A percentile compares a stretch with the other conserved stretches of the same genome.
Conservation (phyloP, 1,140 invertebrate genomes). For the Pseudomyrmex cubaensis region DNA sequence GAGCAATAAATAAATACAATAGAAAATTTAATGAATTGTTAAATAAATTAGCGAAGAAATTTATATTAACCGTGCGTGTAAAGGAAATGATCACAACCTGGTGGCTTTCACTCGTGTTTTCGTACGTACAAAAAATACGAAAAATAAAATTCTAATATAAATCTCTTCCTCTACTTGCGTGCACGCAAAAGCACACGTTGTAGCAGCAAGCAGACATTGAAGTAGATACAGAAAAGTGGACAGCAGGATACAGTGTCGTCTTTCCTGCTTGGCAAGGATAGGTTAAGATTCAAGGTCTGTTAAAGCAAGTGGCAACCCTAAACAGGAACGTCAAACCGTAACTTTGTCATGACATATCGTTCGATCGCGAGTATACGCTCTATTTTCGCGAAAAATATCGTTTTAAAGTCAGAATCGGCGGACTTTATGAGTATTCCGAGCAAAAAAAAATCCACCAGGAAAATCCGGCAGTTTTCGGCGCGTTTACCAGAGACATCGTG, state of each 20-base stretch:
- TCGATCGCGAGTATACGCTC: background rate
- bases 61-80: background rate
- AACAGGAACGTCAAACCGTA: background rate
- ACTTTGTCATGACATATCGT: constrained; percentile 3
- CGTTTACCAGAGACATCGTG: constrained; percentile 17
- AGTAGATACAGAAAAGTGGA: too few species aligned
- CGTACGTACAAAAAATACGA: too few species aligned
- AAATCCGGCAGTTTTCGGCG: constrained; percentile 38
- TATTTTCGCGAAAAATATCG: constrained; percentile 24
- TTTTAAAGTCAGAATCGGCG: constrained; percentile 21
- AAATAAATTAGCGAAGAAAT: background rate
- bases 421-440: constrained; percentile 28
- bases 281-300: background rate
- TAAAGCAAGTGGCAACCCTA: too few species aligned
- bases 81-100: too few species aligned
- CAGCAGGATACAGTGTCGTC: too few species aligned
- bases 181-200: too few species aligned
- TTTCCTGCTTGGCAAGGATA: too few species aligned
- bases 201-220: too few species aligned
- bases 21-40: background rate
- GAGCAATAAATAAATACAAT: background rate
- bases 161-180: too few species aligned
- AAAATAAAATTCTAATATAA: too few species aligned
- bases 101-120: too few species aligned
- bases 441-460: constrained; percentile 16